Evolutionary conservation across 2,113 vertebrate species (phyloP).

Genomic region (Misgurnus mizolepis): DNA sequence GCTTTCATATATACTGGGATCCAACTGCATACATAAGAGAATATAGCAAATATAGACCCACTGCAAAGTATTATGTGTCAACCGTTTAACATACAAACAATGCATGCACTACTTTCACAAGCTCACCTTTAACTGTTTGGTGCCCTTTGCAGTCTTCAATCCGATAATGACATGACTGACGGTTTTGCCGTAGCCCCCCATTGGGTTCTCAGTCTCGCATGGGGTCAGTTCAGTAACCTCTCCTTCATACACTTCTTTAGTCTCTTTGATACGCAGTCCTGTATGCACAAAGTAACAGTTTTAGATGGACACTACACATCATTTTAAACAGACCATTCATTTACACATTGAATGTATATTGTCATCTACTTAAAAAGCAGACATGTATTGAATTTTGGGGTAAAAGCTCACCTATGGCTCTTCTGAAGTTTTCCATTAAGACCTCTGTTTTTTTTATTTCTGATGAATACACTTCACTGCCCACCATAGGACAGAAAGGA

Average conservation of each 20-base stretch:
- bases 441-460: conserved; percentile 99
- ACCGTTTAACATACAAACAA: not conserved
- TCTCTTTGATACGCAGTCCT: conserved; percentile 97
- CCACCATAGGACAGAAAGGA: conserved; percentile 98
- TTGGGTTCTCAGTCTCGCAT: conserved; percentile 97
- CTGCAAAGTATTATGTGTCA: not conserved
- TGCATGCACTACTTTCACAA: not conserved
- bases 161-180: conserved; percentile 98
- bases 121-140: conserved; percentile 93
- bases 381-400: not conserved
- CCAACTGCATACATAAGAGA: conserved; percentile 77
- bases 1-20: conserved; percentile 98
- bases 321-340: not conserved
- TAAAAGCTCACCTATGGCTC: conserved; percentile 89
- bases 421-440: conserved; percentile 97
- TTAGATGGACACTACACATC: no score
- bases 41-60: not conserved
- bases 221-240: conserved; percentile 97
- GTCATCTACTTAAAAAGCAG: not conserved
- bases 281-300: conserved; percentile 19
- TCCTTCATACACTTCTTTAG: conserved; percentile 98
- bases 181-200: conserved; percentile 98
- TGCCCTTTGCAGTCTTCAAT: conserved; percentile 96
- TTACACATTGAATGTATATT: no score
- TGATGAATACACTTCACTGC: conserved; percentile 96